These are phyloP conservation scores for Hyalella azteca DNA, from an alignment of 2,888 invertebrate genomes.

Conservation along the genomic window DNA sequence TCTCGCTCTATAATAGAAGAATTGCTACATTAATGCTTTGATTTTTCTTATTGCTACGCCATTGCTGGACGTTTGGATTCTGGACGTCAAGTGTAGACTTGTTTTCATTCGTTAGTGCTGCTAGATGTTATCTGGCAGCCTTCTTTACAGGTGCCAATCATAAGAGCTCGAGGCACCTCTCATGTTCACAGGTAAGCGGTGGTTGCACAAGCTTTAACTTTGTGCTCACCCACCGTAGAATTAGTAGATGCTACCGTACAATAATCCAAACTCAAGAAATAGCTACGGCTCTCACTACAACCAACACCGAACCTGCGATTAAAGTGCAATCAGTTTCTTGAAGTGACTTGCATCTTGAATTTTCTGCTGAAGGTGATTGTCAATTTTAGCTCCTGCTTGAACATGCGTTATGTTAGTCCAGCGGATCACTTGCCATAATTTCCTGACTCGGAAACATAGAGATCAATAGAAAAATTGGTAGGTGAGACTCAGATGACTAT, in stretches of 20 bases:
- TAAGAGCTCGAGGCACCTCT: too few species aligned
- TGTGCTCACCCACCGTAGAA: not conserved
- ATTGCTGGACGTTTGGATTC: too few species aligned
- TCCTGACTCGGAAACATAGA: not conserved
- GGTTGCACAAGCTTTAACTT: not conserved
- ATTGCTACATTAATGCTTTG: too few species aligned
- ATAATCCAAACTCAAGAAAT: not conserved
- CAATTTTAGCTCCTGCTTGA: not conserved
- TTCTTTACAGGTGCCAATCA: too few species aligned
- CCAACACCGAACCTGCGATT: not conserved
- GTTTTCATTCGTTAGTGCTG: too few species aligned
- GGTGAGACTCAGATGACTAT: constrained; percentile 8
- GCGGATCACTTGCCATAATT: not conserved
- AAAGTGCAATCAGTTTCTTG: not conserved
- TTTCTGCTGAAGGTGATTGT: not conserved
- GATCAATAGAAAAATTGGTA: constrained; percentile 1
- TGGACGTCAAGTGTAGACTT: too few species aligned
- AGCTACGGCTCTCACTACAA: not conserved
- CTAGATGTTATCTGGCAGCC: too few species aligned
- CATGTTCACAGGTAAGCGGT: not conserved
- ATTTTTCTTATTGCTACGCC: too few species aligned
- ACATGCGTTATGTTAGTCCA: not conserved
- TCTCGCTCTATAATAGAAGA: too few species aligned
- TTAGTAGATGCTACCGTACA: constrained; percentile 27
- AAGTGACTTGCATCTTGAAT: not conserved